These are phyloP conservation scores for Phlogophora meticulosa DNA, from an alignment of 2,888 invertebrate species.

Conservation along the genomic window DNA sequence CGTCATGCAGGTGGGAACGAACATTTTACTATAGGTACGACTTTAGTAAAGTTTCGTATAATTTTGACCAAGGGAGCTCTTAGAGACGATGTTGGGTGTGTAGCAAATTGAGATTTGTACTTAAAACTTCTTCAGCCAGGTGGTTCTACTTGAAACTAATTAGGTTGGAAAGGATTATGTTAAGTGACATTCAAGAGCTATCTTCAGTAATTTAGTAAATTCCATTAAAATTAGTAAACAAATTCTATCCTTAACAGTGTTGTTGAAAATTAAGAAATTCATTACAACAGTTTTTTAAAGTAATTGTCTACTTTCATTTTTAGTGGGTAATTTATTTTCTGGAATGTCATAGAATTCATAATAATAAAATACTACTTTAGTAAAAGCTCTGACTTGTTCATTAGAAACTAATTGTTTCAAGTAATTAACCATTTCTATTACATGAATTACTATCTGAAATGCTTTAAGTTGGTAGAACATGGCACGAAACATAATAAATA, in stretches of 20 bases:
- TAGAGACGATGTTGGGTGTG: slow-evolving; percentile 41
- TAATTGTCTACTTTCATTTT: background rate
- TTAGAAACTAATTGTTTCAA: too few relatives aligned
- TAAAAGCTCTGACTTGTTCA: too few relatives aligned
- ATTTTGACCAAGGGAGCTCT: slow-evolving; percentile 63
- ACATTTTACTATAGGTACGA: slow-evolving; percentile 57
- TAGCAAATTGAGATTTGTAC: slow-evolving; percentile 66
- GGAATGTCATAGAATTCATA: background rate
- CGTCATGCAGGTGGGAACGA: slow-evolving; percentile 69
- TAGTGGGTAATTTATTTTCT: background rate
- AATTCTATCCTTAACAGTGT: background rate
- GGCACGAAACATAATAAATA: too few relatives aligned
- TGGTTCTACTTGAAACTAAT: slow-evolving; percentile 58
- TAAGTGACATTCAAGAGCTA: slow-evolving; percentile 38
- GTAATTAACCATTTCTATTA: too few relatives aligned
- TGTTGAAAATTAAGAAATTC: slow-evolving; percentile 1
- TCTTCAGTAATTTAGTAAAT: slow-evolving; percentile 32
- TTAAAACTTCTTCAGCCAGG: slow-evolving; percentile 64
- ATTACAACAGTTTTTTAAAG: background rate
- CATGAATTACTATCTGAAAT: too few relatives aligned
- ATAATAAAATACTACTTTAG: background rate
- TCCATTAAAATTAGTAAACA: slow-evolving; percentile 6
- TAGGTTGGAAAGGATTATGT: slow-evolving; percentile 42
- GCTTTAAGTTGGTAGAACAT: too few relatives aligned
- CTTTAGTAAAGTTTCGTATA: slow-evolving; percentile 57